phyloP scores from a whole-genome alignment of 2,113 vertebrate species.

The Crotalus tigris region DNA sequence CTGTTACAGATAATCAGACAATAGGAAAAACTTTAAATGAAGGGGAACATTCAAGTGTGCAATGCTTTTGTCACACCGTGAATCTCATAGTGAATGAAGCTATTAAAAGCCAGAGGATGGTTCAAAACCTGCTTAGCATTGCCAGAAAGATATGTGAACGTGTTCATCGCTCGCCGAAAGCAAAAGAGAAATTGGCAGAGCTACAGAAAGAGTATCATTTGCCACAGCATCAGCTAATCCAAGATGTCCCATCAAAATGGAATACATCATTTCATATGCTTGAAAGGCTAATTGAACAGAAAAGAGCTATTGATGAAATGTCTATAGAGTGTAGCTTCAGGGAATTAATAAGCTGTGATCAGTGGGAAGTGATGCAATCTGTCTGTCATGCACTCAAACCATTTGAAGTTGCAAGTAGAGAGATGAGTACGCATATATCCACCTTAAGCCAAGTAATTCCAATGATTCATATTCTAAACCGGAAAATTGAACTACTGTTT shows the following conservation, averaged over 20 bases:
- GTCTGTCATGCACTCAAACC: conserved; percentile 93
- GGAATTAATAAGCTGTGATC: conserved; percentile 94
- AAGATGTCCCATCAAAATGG: conserved; percentile 93
- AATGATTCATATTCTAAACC: conserved; percentile 92
- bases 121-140: conserved; percentile 91
- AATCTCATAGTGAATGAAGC: conserved; percentile 91
- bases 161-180: conserved; percentile 85
- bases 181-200: conserved; percentile 86
- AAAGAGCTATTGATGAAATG: conserved; percentile 88
- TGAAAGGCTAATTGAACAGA: conserved; percentile 92
- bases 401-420: conserved; percentile 88
- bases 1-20: conserved; percentile 85
- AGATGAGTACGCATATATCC: conserved; percentile 89
- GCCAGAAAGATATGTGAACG: conserved; percentile 94
- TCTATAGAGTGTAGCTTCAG: conserved; percentile 91
- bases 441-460: conserved; percentile 95
- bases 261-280: conserved; percentile 93
- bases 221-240: conserved; percentile 88
- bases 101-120: conserved; percentile 97
- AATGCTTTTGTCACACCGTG: conserved; percentile 91
- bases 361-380: conserved; percentile 97
- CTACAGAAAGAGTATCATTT: conserved; percentile 82
- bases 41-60: conserved; percentile 82
- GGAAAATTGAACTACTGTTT: conserved; percentile 92
- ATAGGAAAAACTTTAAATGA: conserved; percentile 85